A percentile compares a stretch with the other conserved stretches of the same genome.
Conservation (phyloP, 1,140 invertebrate species). For the Centruroides sculpturatus region DNA sequence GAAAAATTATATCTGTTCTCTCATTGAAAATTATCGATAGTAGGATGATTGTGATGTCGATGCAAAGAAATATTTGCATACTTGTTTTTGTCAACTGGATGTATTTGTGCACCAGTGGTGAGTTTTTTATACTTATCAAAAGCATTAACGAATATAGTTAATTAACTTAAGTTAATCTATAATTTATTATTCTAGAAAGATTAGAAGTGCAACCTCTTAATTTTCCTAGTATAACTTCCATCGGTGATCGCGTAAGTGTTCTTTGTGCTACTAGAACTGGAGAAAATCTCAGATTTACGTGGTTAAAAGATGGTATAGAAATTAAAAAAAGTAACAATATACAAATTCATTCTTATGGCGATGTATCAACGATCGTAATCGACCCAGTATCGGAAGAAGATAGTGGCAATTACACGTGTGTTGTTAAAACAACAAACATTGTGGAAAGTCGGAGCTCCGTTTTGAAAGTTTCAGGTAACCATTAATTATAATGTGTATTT, state of each 20-base stretch:
- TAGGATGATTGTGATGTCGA: too few species aligned
- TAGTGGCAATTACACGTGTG: slow-evolving; percentile 12
- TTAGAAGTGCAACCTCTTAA: background rate
- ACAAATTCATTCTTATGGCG: background rate
- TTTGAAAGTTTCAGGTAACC: slow-evolving; percentile 2
- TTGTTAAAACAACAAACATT: background rate
- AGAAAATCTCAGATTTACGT: slow-evolving; percentile 7
- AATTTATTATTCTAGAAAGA: background rate
- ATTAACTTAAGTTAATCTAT: too few species aligned
- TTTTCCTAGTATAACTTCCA: background rate
- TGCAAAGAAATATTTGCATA: too few species aligned
- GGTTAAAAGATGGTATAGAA: slow-evolving; percentile 9
- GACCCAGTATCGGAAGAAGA: slow-evolving; percentile 1
- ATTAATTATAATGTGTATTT: background rate
- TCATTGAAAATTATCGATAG: too few species aligned
- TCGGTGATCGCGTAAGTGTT: background rate
- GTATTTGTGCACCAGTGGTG: too few species aligned
- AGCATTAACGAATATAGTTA: too few species aligned
- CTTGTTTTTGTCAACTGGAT: too few species aligned
- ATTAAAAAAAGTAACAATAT: background rate
- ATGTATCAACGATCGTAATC: background rate
- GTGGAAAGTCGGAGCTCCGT: background rate
- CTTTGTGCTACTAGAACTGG: background rate
- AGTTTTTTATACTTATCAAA: too few species aligned
- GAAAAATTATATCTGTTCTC: too few species aligned